Base-by-base conservation (phyloP, 2,888 invertebrate species). In the Petrolisthes cinctipes region DNA sequence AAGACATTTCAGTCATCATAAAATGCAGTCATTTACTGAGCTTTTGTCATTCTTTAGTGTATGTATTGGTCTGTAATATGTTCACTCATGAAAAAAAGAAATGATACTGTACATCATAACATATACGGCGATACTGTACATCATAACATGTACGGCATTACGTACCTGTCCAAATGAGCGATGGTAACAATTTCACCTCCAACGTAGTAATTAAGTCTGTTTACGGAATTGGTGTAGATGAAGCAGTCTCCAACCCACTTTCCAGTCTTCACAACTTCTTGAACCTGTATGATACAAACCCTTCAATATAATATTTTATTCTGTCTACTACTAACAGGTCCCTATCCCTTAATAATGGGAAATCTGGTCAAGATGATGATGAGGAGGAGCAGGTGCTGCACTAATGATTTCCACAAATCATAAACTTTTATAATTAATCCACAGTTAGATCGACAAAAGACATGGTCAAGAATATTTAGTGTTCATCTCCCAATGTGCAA, bases 241-340 rank as follows among this genome's bases (percentile, higher is more conserved):
- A 99, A 99, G 93, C 99, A 99, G 93, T 99, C 99, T 5, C 99
- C 99, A 14, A 99, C 97, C 99, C 99, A 99, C 17, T 98, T 93
- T 5, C 98, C 99, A 0, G 99, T 99, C 92, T 97, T 97, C 0
- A 99, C 98, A 37, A 95, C 94, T 93, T 99, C 99, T 91, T 95
- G 96, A 86, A 98, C 95, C 93, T 98, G 98, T 53, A 89, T 68
- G 14, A 71, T 66, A 23, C 61, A 7, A 89, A 37, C 66, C 51
- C 57, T 53, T n/a, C 51, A 4, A 37, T 37, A 14, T 9, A 53
- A n/a, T 17, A 68, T 17, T 53, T 23, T n/a, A n/a, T 37, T 17
- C 17, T 17, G 20, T 5, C 51, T 11, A 51, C 51, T 51, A 6
- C 1, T 37, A 6, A 37, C 20, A 37, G 37, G 37, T 37, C 37